A percentile compares a stretch with the other conserved stretches of the same genome.
These are phyloP conservation scores for Sinopyrophorus schimmeli DNA, from an alignment of 2,888 invertebrate species.

Conservation along the genomic window DNA sequence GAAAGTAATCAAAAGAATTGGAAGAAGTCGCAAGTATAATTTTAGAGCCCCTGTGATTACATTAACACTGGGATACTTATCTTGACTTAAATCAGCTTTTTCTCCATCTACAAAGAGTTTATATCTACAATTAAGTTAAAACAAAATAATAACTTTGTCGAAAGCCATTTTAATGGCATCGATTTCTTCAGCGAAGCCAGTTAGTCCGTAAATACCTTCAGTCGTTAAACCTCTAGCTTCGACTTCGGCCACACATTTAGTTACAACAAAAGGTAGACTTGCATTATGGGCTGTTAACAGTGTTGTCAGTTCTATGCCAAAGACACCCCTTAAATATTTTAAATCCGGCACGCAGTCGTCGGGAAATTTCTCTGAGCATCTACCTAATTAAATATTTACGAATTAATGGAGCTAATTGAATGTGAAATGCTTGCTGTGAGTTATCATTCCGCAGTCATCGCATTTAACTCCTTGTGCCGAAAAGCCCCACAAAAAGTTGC, in stretches of 20 bases:
- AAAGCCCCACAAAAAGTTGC: too few species aligned
- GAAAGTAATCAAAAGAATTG: conserved; percentile 88
- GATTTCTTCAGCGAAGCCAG: conserved; percentile 92
- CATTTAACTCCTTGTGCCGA: too few species aligned
- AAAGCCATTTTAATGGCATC: conserved; percentile 85
- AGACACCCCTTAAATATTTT: conserved; percentile 86
- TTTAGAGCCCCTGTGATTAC: conserved; percentile 92
- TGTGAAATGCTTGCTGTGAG: too few species aligned
- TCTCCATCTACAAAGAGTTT: conserved; percentile 69
- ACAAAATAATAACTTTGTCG: conserved; percentile 77
- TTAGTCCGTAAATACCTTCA: conserved; percentile 90
- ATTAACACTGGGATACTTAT: conserved; percentile 82
- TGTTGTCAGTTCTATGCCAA: conserved; percentile 89
- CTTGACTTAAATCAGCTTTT: conserved; percentile 74
- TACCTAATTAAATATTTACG: too few species aligned
- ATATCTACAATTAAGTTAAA: too few species aligned
- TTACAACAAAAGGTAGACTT: conserved; percentile 81
- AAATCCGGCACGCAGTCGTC: conserved; percentile 88
- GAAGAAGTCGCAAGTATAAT: conserved; percentile 81
- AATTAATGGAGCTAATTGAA: too few species aligned
- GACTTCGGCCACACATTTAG: conserved; percentile 81
- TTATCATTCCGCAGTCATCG: too few species aligned
- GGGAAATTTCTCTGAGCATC: conserved; percentile 84
- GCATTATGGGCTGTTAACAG: conserved; percentile 81
- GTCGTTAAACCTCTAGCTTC: conserved; percentile 81